A percentile compares a stretch with the other conserved stretches of the same genome.
Evolutionary conservation across 2,797 vertebrate species (phyloP).

Genomic region (Protosalanx chinensis): DNA sequence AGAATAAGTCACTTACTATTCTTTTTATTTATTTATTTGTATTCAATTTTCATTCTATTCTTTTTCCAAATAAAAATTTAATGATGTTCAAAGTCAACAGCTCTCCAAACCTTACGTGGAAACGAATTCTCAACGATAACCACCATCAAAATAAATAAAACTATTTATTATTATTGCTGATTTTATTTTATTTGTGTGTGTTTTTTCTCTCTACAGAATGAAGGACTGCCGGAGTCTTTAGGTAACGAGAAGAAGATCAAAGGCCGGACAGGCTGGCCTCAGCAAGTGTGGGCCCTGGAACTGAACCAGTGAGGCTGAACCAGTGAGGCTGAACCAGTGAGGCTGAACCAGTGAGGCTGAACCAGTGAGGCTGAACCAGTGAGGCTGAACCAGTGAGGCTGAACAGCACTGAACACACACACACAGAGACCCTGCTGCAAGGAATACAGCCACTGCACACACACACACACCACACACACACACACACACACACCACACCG

Average conservation of each 20-base stretch:
- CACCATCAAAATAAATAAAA: no score
- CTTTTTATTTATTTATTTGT: no score
- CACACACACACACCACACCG: no score
- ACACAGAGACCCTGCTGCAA: conserved; percentile 38
- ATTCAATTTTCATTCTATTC: no score
- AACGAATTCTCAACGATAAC: no score
- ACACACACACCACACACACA: conserved; percentile 21
- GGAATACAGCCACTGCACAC: conserved; percentile 40
- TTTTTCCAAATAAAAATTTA: no score
- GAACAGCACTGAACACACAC: neutral
- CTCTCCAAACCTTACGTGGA: no score
- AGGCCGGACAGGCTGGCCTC: conserved; percentile 92
- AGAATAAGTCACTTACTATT: neutral
- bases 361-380: no score
- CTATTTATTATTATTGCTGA: neutral
- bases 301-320: conserved; percentile 81
- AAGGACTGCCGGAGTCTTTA: conserved; percentile 76
- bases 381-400: conserved; percentile 64
- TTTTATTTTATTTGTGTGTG: neutral
- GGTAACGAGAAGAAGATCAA: conserved; percentile 87
- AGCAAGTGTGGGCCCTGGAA: conserved; percentile 97
- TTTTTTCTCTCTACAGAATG: conserved; percentile 62
- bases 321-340: no score
- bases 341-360: conserved; percentile 64
- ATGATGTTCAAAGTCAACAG: no score